Evolutionary conservation across 2,113 vertebrate species (phyloP).

Genomic region (Calidris pygmaea): DNA sequence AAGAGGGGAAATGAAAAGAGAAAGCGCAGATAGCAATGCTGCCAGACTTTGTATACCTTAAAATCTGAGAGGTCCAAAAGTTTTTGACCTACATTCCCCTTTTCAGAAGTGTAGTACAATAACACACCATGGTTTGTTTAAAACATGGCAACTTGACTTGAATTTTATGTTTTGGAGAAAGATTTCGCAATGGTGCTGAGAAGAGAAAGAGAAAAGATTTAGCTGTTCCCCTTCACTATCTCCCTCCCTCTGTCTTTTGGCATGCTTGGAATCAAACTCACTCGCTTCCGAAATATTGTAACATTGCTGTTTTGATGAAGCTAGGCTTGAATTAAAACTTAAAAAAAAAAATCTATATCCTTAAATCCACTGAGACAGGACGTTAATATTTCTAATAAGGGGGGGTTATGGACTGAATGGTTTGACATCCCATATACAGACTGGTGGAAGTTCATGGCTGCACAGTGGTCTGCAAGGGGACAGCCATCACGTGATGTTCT

Average conservation of each 20-base stretch:
- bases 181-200: slow-evolving; percentile 43
- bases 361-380: slow-evolving; percentile 9
- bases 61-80: slow-evolving; percentile 6
- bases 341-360: not conserved
- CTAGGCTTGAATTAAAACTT: slow-evolving; percentile 7
- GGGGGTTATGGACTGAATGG: not conserved
- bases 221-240: not conserved
- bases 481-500: not conserved
- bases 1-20: not conserved
- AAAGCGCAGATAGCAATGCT: not conserved
- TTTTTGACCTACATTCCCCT: slow-evolving; percentile 17
- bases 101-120: slow-evolving; percentile 10
- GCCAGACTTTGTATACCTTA: slow-evolving; percentile 29
- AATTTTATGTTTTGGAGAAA: slow-evolving; percentile 34
- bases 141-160: slow-evolving; percentile 47
- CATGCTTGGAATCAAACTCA: not conserved
- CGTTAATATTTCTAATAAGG: slow-evolving; percentile 40
- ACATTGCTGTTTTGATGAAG: not conserved
- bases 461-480: not conserved
- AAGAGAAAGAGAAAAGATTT: slow-evolving; percentile 27
- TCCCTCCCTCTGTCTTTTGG: slow-evolving; percentile 28
- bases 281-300: slow-evolving; percentile 9
- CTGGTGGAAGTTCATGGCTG: not conserved
- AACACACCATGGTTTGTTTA: slow-evolving; percentile 44
- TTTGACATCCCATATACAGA: slow-evolving; percentile 28